Conservation (phyloP, 2,113 vertebrate genomes). For the Heterocephalus glaber region DNA sequence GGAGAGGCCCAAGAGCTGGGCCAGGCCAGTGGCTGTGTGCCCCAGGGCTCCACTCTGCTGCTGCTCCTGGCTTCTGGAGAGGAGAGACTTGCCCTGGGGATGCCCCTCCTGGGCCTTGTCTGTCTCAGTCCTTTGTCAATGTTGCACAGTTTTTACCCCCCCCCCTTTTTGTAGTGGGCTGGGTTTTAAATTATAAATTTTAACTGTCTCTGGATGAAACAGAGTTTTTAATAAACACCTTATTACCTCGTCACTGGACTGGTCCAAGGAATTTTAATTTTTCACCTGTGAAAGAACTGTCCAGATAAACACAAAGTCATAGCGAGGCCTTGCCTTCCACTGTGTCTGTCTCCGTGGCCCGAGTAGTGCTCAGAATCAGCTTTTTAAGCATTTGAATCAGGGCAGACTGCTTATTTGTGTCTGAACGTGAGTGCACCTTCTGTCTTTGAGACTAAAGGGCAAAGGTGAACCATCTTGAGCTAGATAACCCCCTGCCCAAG, state of each 20-base stretch:
- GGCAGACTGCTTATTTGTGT: constrained; percentile 37
- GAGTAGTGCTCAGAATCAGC: constrained; percentile 64
- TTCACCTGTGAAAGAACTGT: constrained; percentile 85
- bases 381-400: constrained; percentile 74
- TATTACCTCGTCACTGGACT: constrained; percentile 88
- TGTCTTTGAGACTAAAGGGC: constrained; percentile 71
- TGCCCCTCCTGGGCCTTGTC: constrained; percentile 67
- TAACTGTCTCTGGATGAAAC: constrained; percentile 82
- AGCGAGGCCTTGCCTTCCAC: constrained; percentile 74
- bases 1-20: neutral
- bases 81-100: neutral
- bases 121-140: constrained; percentile 71
- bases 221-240: constrained; percentile 87
- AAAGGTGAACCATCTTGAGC: neutral
- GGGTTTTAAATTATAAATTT: constrained; percentile 88
- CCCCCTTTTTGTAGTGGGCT: constrained; percentile 85
- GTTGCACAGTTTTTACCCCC: constrained; percentile 85
- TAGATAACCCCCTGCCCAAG: neutral
- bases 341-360: constrained; percentile 65
- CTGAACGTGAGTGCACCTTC: constrained; percentile 35
- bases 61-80: constrained; percentile 76
- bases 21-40: constrained; percentile 65
- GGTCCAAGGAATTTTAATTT: constrained; percentile 80
- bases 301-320: constrained; percentile 84
- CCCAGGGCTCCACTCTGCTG: constrained; percentile 33